Evolutionary conservation across 2,113 vertebrate species (phyloP).

Genomic region (Anguilla rostrata): DNA sequence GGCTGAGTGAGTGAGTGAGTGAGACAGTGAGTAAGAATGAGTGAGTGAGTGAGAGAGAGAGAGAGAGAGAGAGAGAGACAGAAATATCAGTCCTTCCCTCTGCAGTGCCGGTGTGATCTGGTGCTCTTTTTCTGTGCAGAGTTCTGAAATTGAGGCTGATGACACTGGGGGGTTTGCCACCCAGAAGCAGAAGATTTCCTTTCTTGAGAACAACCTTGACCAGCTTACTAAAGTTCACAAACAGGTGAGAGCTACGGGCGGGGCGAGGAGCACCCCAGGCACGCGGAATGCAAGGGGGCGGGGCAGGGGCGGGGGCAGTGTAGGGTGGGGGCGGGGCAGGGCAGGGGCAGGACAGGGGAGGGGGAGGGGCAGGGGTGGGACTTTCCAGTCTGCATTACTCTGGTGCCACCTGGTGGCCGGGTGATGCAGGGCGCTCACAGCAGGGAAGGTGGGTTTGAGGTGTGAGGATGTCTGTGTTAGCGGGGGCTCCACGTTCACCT

Average conservation of each 20-base stretch:
- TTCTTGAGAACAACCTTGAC: slow-evolving; percentile 97
- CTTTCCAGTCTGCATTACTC: not conserved
- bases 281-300: not conserved
- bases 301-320: not conserved
- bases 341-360: not conserved
- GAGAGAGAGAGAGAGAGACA: not conserved
- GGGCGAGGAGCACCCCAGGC: not conserved
- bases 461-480: not conserved
- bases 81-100: no score
- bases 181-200: slow-evolving; percentile 96
- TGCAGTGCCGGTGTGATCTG: not conserved
- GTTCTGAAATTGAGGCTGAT: slow-evolving; percentile 90
- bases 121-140: slow-evolving; percentile 59
- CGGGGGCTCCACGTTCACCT: not conserved
- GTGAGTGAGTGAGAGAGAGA: no score
- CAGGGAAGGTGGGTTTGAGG: not conserved
- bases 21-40: no score
- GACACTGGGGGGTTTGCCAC: slow-evolving; percentile 89
- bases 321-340: no score
- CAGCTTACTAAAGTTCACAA: slow-evolving; percentile 97
- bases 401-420: not conserved
- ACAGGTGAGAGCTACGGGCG: slow-evolving; percentile 72
- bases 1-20: no score
- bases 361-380: not conserved
- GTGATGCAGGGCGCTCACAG: not conserved